These are phyloP conservation scores for Cathartes aura DNA, from an alignment of 2,113 vertebrate genomes.

Conservation along the genomic window DNA sequence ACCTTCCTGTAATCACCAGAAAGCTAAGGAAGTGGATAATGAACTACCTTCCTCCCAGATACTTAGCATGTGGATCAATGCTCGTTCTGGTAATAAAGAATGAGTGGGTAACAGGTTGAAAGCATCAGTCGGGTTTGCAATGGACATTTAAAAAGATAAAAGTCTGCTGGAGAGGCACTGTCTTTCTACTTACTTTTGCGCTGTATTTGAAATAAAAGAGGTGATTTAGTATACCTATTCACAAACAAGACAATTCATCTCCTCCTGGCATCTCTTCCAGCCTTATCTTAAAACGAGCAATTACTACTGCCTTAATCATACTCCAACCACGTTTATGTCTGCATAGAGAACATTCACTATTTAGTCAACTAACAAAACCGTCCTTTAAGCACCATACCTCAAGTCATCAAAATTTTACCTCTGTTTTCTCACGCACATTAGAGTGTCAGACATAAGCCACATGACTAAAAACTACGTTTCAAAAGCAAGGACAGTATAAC, in stretches of 20 bases:
- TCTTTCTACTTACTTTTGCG: not conserved
- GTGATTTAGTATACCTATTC: not conserved
- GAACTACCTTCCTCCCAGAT: not conserved
- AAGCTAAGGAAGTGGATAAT: not conserved
- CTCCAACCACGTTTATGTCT: not conserved
- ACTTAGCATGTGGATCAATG: not conserved
- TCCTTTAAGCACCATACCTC: not conserved
- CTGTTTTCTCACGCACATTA: not conserved
- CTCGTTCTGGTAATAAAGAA: not conserved
- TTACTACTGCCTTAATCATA: not conserved
- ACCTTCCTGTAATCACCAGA: not conserved
- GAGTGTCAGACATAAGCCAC: not conserved
- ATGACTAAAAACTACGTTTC: not conserved
- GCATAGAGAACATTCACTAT: not conserved
- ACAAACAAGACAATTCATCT: not conserved
- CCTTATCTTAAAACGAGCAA: not conserved
- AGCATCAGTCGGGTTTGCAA: not conserved
- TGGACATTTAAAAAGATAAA: not conserved
- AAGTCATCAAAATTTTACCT: not conserved
- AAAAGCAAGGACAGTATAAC: not conserved
- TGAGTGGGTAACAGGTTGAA: accelerated
- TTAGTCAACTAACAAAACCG: not conserved
- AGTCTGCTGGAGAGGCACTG: not conserved
- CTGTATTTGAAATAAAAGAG: not conserved
- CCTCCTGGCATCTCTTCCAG: not conserved